phyloP scores from a whole-genome alignment of 2,797 vertebrate genomes.

The Mus minutoides region DNA sequence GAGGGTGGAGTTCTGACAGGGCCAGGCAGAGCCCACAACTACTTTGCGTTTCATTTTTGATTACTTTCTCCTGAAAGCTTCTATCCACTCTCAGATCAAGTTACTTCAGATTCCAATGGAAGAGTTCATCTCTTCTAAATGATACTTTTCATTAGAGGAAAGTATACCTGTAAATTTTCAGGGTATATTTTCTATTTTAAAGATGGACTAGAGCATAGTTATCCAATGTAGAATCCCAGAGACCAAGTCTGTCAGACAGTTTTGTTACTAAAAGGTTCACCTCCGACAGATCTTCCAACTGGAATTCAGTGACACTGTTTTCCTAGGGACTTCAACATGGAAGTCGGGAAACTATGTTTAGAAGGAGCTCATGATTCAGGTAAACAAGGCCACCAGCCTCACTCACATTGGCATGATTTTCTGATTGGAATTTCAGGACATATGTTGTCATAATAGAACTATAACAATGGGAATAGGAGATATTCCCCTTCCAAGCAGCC shows the following conservation, averaged over 20 bases:
- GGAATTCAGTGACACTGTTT: neutral
- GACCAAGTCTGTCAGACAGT: neutral
- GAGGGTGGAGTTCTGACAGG: neutral
- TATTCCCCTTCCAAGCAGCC: neutral
- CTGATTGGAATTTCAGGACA: neutral
- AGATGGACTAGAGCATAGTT: neutral
- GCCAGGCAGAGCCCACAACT: neutral
- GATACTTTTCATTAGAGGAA: neutral
- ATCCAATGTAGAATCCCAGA: neutral
- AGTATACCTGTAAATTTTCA: neutral
- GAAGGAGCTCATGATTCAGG: neutral
- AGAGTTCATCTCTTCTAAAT: slow-evolving; percentile 44
- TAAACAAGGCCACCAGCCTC: neutral
- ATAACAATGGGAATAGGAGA: neutral
- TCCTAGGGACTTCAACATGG: neutral
- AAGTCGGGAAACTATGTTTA: neutral
- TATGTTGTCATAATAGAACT: neutral
- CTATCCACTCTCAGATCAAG: neutral
- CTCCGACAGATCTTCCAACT: neutral
- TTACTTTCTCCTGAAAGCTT: neutral
- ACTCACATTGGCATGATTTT: neutral
- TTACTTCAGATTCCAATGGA: neutral
- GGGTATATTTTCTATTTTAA: slow-evolving; percentile 14
- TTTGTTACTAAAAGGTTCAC: neutral
- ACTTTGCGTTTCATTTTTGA: neutral